Evolutionary conservation across 2,888 invertebrate genomes (phyloP), one percentile per base, ranked within the genome.

Genomic region (Scaptomyza polygonia): DNA sequence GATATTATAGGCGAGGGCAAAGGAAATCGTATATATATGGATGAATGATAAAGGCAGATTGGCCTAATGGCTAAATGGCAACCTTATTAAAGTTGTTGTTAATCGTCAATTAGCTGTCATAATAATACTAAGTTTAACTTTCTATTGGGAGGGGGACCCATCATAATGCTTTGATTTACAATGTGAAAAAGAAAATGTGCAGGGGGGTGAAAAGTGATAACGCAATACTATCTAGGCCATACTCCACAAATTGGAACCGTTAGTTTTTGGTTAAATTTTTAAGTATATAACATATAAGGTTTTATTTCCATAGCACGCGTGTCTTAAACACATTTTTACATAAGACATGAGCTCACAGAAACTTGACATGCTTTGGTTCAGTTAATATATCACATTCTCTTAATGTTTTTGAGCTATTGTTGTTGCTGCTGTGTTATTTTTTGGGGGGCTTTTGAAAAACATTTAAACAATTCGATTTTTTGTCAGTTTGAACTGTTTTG

Each of bases 291-390:
- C 5, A 14, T 29, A 27, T 54, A 39, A 6, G 18, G 69, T 84
- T 78, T 65, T 44, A 49, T 76, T 81, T 56, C 47, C 81, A 62
- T 51, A 54, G 62, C 87, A 86, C 79, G 87, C 70, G 57, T 81
- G 71, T 55, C 52, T 43, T 2, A 44, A 63, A 49, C 65, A 49
- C 65, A 67, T 81, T 14, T 36, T 36, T 82, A 86, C 81, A 82
- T 86, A 82, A 86, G 76, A 75, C 61, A 5, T 3, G 30, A 67
- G 66, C 59, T 55, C 64, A 72, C 72, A 79, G 59, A 39, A 39
- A 39, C 18, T 67, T 80, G 81, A 71, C 74, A 80, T 65, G 66
- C 63, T 71, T 84, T 68, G 67, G 43, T 68, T 21, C 3, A 57
- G 63, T 64, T 72, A 61, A 43, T 25, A 11, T 25, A 12, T 36